Percentiles rank a stretch among this genome's conserved stretches.
Conservation (phyloP, 2,113 vertebrate genomes). For the Puffinus mauretanicus region DNA sequence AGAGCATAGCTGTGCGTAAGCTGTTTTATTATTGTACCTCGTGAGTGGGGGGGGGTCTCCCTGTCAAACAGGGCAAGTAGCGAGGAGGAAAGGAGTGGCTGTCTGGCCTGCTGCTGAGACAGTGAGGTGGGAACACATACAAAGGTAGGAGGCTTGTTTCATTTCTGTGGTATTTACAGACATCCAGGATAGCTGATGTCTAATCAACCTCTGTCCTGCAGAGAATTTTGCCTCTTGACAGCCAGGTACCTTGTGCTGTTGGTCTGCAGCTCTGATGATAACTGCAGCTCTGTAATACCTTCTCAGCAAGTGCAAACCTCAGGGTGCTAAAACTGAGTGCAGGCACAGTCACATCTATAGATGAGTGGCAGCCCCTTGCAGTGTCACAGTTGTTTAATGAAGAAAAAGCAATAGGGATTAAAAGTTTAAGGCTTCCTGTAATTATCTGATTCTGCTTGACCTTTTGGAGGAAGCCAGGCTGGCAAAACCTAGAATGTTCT, state of each 20-base stretch:
- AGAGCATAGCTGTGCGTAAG: background rate
- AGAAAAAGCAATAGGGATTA: background rate
- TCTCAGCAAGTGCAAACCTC: background rate
- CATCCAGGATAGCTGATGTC: background rate
- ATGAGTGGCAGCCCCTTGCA: background rate
- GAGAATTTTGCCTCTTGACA: background rate
- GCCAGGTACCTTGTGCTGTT: background rate
- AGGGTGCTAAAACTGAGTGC: background rate
- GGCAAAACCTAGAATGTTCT: background rate
- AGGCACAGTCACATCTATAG: background rate
- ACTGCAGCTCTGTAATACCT: background rate
- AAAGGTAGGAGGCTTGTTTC: background rate
- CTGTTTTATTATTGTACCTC: background rate
- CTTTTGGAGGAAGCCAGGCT: background rate
- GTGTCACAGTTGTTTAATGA: background rate
- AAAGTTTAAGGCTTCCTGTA: background rate
- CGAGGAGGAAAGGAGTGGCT: background rate
- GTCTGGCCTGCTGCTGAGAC: background rate
- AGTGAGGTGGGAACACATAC: background rate
- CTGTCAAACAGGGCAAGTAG: background rate
- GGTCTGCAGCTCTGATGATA: slow-evolving; percentile 6
- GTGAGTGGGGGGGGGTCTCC: background rate
- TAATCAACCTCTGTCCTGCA: slow-evolving; percentile 11
- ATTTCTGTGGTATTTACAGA: background rate
- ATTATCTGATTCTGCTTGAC: background rate